phyloP scores from a whole-genome alignment of 1,140 invertebrate genomes.

The Drosophila pseudoananassae region DNA sequence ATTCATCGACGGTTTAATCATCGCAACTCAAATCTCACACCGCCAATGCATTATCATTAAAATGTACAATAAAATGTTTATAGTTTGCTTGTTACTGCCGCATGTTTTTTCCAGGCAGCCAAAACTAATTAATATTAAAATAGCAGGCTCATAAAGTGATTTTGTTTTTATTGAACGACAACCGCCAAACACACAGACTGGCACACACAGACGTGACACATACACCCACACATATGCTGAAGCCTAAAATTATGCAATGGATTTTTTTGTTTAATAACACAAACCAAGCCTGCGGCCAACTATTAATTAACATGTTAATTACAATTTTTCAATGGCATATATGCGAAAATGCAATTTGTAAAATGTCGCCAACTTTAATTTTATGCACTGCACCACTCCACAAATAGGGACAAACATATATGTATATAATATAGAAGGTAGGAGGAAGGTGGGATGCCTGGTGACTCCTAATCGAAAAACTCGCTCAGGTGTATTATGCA shows the following conservation, averaged over 20 bases:
- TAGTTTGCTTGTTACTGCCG: slow-evolving; percentile 30
- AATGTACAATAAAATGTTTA: slow-evolving; percentile 46
- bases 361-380: slow-evolving; percentile 79
- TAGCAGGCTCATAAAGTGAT: slow-evolving; percentile 51
- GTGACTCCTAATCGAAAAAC: slow-evolving; percentile 68
- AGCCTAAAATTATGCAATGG: slow-evolving; percentile 70
- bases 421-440: not conserved
- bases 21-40: not conserved
- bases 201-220: not conserved
- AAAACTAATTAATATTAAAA: slow-evolving; percentile 82
- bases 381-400: slow-evolving; percentile 52
- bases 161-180: slow-evolving; percentile 36
- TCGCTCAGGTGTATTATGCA: slow-evolving; percentile 72
- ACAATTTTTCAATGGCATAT: slow-evolving; percentile 75
- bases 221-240: not conserved
- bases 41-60: slow-evolving; percentile 22
- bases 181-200: not conserved
- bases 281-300: slow-evolving; percentile 55
- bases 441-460: not conserved
- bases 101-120: slow-evolving; percentile 45
- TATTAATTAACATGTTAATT: slow-evolving; percentile 83
- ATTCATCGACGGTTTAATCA: not conserved
- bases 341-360: slow-evolving; percentile 72
- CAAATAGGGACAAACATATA: not conserved
- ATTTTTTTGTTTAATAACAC: slow-evolving; percentile 55